These are phyloP conservation scores for Parotia lawesii DNA, from an alignment of 2,113 vertebrate genomes.

Conservation along the genomic window DNA sequence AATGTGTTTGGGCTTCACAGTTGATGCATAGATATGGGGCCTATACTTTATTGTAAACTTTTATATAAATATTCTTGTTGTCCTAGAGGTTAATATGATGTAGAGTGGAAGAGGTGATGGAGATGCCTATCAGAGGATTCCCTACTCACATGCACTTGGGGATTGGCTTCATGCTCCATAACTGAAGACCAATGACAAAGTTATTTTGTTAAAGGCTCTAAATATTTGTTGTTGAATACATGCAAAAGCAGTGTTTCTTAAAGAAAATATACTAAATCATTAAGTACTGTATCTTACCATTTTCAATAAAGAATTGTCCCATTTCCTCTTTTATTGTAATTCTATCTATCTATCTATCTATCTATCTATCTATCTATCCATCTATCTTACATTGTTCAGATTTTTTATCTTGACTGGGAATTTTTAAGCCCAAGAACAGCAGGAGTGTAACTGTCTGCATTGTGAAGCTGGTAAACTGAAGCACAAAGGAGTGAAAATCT, in stretches of 20 bases:
- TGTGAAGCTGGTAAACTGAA: neutral
- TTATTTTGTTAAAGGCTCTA: neutral
- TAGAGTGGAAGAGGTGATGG: neutral
- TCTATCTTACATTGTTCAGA: neutral
- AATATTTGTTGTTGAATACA: neutral
- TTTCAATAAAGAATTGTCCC: neutral
- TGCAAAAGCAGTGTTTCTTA: neutral
- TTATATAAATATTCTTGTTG: neutral
- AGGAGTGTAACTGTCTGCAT: neutral
- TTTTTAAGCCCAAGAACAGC: neutral
- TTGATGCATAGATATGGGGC: neutral
- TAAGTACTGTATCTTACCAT: neutral
- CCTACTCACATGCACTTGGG: neutral
- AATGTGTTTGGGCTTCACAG: neutral
- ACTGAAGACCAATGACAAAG: neutral
- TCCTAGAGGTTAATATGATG: neutral
- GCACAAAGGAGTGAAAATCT: neutral
- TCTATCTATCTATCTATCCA: neutral
- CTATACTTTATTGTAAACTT: neutral
- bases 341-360: neutral
- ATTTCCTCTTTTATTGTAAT: neutral
- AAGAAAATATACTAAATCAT: neutral
- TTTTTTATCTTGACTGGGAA: neutral
- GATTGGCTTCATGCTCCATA: neutral
- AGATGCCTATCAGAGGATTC: neutral